Conservation (phyloP, 2,888 invertebrate species). For the Phania funesta region DNA sequence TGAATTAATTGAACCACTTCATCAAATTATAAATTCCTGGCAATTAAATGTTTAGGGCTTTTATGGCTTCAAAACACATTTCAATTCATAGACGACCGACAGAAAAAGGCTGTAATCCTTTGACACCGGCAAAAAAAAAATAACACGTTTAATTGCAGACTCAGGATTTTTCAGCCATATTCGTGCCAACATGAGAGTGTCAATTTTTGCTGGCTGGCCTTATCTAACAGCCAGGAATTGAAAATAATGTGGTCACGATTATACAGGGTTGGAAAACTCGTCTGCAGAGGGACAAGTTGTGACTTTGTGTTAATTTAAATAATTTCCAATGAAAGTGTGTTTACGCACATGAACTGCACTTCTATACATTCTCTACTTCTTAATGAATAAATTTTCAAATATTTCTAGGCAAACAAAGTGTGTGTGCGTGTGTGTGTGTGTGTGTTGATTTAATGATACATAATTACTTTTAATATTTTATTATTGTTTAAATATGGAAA, state of each 20-base stretch:
- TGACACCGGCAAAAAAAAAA: conserved; percentile 1
- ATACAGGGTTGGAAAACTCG: neutral
- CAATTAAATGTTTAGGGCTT: conserved; percentile 31
- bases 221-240: conserved; percentile 9
- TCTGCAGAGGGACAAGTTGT: conserved; percentile 27
- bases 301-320: conserved; percentile 55
- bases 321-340: neutral
- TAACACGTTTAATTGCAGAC: neutral
- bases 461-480: conserved; percentile 13
- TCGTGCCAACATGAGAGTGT: neutral
- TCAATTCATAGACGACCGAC: neutral
- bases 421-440: too few relatives aligned
- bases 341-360: neutral
- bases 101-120: conserved; percentile 7
- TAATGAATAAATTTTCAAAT: conserved; percentile 11
- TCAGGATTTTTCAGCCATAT: neutral
- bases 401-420: conserved; percentile 26
- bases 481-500: conserved; percentile 24
- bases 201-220: conserved; percentile 2
- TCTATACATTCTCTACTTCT: neutral
- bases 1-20: conserved; percentile 26
- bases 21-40: conserved; percentile 25
- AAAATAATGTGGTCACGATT: neutral
- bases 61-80: conserved; percentile 6
- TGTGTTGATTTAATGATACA: conserved; percentile 15